Conservation (phyloP, 2,113 vertebrate genomes). For the Empidonax traillii region DNA sequence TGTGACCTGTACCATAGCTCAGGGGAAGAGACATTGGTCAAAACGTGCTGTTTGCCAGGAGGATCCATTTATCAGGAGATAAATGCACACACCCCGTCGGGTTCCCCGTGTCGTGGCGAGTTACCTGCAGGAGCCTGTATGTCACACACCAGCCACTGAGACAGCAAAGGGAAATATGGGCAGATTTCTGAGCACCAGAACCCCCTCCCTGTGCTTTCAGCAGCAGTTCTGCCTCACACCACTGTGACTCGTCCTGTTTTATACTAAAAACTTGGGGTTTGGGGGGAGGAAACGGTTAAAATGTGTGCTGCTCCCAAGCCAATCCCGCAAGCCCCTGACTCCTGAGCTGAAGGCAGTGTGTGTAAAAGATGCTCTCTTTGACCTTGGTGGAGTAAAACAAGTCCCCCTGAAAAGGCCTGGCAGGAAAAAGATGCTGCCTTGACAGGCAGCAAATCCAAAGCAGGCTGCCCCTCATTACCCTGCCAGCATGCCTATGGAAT, state of each 20-base stretch:
- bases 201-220: background rate
- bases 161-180: slow-evolving; percentile 31
- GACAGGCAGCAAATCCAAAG: slow-evolving; percentile 15
- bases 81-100: slow-evolving; percentile 19
- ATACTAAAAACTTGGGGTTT: background rate
- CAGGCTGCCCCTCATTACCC: slow-evolving; percentile 47
- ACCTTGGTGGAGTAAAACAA: slow-evolving; percentile 53
- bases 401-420: slow-evolving; percentile 2
- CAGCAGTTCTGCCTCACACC: slow-evolving; percentile 8
- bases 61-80: slow-evolving; percentile 18
- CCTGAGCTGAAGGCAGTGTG: background rate
- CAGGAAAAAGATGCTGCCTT: slow-evolving; percentile 20
- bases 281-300: background rate
- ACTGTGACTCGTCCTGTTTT: slow-evolving; percentile 12
- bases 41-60: background rate
- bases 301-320: background rate
- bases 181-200: slow-evolving; percentile 40
- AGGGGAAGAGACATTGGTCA: background rate
- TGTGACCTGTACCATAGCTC: background rate
- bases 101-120: slow-evolving; percentile 13
- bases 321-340: background rate
- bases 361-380: slow-evolving; percentile 41
- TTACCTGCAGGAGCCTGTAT: slow-evolving; percentile 21
- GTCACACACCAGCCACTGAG: slow-evolving; percentile 35
- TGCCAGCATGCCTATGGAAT: slow-evolving; percentile 2